Evolutionary conservation across 1,140 invertebrate genomes (phyloP), one percentile per base, ranked within the genome.

Genomic region (Atta cephalotes): DNA sequence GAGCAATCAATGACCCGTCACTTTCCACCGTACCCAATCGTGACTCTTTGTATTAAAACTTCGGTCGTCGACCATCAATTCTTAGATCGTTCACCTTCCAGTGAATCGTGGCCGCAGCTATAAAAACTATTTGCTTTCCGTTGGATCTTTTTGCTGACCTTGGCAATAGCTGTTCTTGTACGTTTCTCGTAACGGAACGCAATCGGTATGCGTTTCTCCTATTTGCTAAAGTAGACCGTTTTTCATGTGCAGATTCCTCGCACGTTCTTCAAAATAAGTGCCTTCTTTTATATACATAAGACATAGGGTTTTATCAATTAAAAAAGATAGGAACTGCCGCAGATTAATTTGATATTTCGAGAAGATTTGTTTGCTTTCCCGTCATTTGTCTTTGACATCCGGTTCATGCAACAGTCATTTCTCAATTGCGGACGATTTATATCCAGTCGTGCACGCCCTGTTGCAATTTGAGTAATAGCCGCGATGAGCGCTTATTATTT

Each of bases 1-100:
- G 45, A 3, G 25, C 77, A 35, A 68, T 39, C 45, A 21, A 53
- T 66, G 77, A 82, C 7, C 21, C 10, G 39, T 35, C 66, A 71
- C 68, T 72, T 72, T 82, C 66, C 25, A 35, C 4, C 58, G 60
- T 66, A 53, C n/a, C 62, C 58, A 58, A 84, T 76, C 70, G 70
- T 62, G 56, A 84, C 45, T 84, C 80, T 58, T 74, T 58, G 14
- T 72, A 84, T 84, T 62, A 62, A 74, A 62, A 84, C 56, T 84
- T 84, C 25, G 80, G 39, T 76, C 70, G 45, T 74, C 45, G 70
- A 84, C 56, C 80, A 62, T 84, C 80, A 62, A 76, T 76, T 51
- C 80, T 49, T 31, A 72, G 80, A 74, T 12, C 80, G 70, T 84
- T 84, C 70, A 74, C 68, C 68, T 82, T 62, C 49, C 68, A 31